These are phyloP conservation scores for Ctenochaetus hawaiiensis DNA, from an alignment of 2,797 vertebrate genomes.

Conservation along the genomic window DNA sequence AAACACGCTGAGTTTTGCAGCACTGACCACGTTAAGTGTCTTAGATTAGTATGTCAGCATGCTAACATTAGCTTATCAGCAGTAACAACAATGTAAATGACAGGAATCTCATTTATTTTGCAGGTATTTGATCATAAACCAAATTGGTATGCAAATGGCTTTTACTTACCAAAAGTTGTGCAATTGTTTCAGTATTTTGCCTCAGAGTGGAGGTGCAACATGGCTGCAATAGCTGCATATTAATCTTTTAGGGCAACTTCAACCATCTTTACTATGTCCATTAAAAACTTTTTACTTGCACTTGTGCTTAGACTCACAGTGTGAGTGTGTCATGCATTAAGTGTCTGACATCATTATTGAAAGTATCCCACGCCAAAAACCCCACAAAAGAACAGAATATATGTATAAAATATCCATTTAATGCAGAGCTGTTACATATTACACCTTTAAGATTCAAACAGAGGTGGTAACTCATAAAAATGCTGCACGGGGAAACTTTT, in stretches of 20 bases:
- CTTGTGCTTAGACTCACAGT: no score
- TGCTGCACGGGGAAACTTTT: conserved; percentile 6
- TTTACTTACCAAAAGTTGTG: background rate
- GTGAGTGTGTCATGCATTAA: no score
- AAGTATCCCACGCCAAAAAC: background rate
- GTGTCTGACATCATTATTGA: no score
- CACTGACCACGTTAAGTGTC: no score
- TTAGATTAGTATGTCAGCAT: background rate
- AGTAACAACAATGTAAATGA: background rate
- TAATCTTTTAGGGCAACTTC: no score
- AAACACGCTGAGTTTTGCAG: no score
- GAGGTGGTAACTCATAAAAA: conserved; percentile 22
- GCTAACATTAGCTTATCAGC: background rate
- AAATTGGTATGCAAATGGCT: background rate
- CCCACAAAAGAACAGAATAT: background rate
- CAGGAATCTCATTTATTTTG: background rate
- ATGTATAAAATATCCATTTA: background rate
- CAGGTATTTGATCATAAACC: background rate
- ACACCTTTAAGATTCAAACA: conserved; percentile 21
- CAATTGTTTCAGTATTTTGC: background rate
- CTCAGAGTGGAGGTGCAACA: background rate
- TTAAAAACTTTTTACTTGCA: no score
- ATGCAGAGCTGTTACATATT: no score
- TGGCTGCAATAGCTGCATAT: no score
- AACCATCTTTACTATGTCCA: no score